Base-by-base conservation (phyloP, 2,888 invertebrate genomes). In the Pammene aurita region DNA sequence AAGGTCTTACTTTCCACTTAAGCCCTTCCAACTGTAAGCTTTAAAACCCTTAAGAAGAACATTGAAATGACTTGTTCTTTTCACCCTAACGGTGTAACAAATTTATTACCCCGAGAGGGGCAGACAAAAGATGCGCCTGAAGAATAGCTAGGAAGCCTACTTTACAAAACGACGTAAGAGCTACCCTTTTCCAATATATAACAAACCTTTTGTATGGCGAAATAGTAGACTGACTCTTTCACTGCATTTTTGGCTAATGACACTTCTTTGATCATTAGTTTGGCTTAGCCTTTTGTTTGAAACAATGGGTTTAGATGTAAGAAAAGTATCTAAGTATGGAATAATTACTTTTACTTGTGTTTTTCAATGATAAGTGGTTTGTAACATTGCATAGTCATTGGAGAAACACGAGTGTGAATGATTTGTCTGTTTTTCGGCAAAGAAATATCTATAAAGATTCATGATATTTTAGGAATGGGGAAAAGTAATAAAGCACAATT, bases 1-100 rank as follows among this genome's bases (percentile, higher is more conserved):
- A 35, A 34, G n/a, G 38, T 4, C 41, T 13, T 44, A 42, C 34
- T 26, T 44, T 2, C 7, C n/a, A 10, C 57, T n/a, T 46, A 58
- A 44, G 42, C n/a, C 60, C 10, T 62, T 62, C n/a, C 44, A 56
- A 62, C 77, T 73, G 73, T 52, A 66, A 66, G 72, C 67, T 71
- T 70, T 64, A 38, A 48, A 50, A 41, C 62, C 60, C 56, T 54
- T 42, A 55, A 50, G 57, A 65, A 55, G 57, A 70, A 71, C 70
- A 70, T 66, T 69, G 67, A 75, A 74, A 84, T 88, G 88, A 88
- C 88, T 87, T 73, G 86, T 84, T 80, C 81, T 82, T 86, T 84
- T 80, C 81, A 78, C 87, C 87, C 86, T 77, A 74, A 72, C 63
- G 50, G 44, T 61, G 74, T 81, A 79, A 82, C 80, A 77, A 82